Percentiles rank a stretch among this genome's conserved stretches.
Conservation (phyloP, 2,888 invertebrate genomes). For the Venustoraphidia nigricollis region DNA sequence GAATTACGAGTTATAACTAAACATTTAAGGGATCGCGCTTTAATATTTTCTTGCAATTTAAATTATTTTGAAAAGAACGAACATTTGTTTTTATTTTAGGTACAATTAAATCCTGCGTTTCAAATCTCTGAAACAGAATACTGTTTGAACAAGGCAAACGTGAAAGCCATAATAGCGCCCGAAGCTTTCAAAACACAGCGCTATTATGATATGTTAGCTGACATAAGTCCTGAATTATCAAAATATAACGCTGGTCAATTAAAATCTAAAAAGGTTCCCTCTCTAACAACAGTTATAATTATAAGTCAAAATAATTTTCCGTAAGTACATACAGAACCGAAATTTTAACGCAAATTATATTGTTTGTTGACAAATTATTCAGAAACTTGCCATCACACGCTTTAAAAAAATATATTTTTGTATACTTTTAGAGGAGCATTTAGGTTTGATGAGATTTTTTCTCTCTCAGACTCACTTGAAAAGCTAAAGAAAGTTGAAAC, state of each 20-base stretch:
- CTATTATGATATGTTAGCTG: conserved; percentile 46
- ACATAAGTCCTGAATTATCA: conserved; percentile 41
- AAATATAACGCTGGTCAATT: conserved; percentile 30
- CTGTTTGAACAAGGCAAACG: conserved; percentile 52
- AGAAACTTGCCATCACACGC: conserved; percentile 17
- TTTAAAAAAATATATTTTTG: not conserved
- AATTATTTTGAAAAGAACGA: no score
- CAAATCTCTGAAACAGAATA: conserved; percentile 52
- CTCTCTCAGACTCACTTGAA: conserved; percentile 18
- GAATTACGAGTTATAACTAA: no score
- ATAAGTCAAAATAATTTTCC: conserved; percentile 32
- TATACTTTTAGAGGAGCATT: conserved; percentile 22
- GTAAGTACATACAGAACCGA: conserved; percentile 27
- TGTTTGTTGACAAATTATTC: conserved; percentile 8
- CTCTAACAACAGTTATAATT: conserved; percentile 39
- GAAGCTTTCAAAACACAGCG: conserved; percentile 45
- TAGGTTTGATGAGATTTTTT: conserved; percentile 26
- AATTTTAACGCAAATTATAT: not conserved
- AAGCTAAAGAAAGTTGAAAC: conserved; percentile 24
- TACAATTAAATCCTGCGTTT: conserved; percentile 64
- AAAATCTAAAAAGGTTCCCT: conserved; percentile 30
- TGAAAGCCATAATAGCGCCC: conserved; percentile 49
- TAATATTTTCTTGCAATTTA: no score
- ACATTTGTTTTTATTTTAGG: conserved; percentile 26
- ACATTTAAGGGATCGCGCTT: no score